phyloP scores from a whole-genome alignment of 2,797 vertebrate genomes.

The Xiphorhynchus erythropygius region DNA sequence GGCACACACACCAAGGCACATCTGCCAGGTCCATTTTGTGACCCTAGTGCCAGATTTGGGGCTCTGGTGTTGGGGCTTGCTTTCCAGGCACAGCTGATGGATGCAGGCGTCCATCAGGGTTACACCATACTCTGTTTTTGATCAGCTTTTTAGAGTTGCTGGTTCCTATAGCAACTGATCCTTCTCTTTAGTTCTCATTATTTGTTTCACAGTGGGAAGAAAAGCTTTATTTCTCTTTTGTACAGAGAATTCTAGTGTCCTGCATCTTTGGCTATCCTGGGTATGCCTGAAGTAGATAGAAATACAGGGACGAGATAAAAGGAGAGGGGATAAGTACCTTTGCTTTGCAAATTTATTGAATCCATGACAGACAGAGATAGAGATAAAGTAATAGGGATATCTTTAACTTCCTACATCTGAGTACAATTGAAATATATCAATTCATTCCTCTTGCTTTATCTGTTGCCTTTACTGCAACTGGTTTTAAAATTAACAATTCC shows the following conservation, averaged over 20 bases:
- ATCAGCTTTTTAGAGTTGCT: not conserved
- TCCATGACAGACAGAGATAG: not conserved
- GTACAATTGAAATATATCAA: not conserved
- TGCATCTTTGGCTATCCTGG: not conserved
- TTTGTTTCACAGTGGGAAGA: not conserved
- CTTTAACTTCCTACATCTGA: not conserved
- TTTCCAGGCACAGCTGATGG: not conserved
- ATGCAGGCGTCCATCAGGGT: not conserved
- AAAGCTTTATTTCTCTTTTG: not conserved
- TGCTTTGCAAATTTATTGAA: not conserved
- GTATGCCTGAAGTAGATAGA: not conserved
- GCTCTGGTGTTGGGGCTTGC: not conserved
- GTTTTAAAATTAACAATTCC: not conserved
- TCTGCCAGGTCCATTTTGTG: not conserved
- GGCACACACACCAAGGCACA: accelerated
- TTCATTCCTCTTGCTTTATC: not conserved
- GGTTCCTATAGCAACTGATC: not conserved
- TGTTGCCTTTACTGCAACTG: not conserved
- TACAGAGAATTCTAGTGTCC: not conserved
- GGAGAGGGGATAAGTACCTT: not conserved
- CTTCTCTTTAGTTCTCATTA: not conserved
- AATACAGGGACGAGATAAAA: not conserved
- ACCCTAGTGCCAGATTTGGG: not conserved
- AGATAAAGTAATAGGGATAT: not conserved
- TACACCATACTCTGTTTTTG: not conserved